These are phyloP conservation scores for Seira sanloemensis DNA, from an alignment of 2,888 invertebrate genomes.

Conservation along the genomic window DNA sequence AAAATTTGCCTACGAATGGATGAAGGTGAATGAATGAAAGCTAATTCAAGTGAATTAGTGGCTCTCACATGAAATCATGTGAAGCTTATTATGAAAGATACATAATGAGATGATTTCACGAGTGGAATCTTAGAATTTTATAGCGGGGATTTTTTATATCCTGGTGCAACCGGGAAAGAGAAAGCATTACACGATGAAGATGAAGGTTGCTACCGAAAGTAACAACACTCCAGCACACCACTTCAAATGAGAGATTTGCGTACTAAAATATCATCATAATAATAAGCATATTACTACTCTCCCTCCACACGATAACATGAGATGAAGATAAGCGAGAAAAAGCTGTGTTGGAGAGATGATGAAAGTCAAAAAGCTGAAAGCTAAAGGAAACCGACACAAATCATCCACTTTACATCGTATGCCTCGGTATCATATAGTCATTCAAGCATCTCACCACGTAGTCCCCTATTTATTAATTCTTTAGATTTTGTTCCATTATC, in stretches of 20 bases:
- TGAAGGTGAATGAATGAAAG: slow-evolving; percentile 39
- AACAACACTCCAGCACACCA: neutral
- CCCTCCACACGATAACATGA: slow-evolving; percentile 6
- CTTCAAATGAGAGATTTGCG: neutral
- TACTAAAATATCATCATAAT: neutral
- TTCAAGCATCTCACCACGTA: neutral
- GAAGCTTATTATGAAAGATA: slow-evolving; percentile 43
- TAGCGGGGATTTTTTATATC: no score
- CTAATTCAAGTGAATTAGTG: slow-evolving; percentile 48
- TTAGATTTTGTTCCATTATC: neutral
- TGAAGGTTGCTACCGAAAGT: neutral
- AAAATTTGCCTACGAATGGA: slow-evolving; percentile 17
- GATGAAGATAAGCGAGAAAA: slow-evolving; percentile 30
- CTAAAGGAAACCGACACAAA: slow-evolving; percentile 32
- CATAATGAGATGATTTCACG: slow-evolving; percentile 45
- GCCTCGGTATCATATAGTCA: neutral
- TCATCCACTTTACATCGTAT: neutral
- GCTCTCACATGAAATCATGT: slow-evolving; percentile 55
- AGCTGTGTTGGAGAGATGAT: neutral
- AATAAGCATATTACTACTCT: neutral
- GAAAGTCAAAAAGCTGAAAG: slow-evolving; percentile 41
- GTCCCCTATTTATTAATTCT: neutral
- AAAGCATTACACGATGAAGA: neutral
- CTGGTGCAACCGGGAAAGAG: neutral
- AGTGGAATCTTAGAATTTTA: slow-evolving; percentile 15